phyloP scores from a whole-genome alignment of 2,113 vertebrate genomes.

The Isurus oxyrinchus region DNA sequence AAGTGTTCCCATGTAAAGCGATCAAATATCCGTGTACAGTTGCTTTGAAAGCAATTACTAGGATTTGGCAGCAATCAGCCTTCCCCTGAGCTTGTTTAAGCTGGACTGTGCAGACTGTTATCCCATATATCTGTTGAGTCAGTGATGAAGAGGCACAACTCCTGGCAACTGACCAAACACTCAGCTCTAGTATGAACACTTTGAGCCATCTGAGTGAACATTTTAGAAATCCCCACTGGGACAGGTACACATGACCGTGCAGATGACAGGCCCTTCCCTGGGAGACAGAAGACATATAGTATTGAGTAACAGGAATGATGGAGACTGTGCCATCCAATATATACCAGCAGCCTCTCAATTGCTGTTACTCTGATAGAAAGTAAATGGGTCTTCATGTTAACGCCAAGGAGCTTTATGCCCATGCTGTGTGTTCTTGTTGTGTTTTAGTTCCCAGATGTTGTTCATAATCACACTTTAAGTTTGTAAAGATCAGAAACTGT shows the following conservation, averaged over 20 bases:
- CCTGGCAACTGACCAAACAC: constrained; percentile 55
- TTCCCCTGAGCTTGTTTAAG: constrained; percentile 50
- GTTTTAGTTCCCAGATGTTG: too few relatives aligned
- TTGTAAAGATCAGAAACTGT: too few relatives aligned
- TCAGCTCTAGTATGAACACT: constrained; percentile 55
- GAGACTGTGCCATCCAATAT: constrained; percentile 45
- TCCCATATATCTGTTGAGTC: constrained; percentile 60
- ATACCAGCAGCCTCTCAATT: constrained; percentile 55
- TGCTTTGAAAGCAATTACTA: constrained; percentile 11
- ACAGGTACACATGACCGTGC: constrained; percentile 46
- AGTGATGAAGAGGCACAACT: constrained; percentile 54
- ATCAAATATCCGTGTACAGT: background rate
- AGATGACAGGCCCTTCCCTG: constrained; percentile 46
- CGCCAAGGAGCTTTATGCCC: background rate
- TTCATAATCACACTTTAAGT: too few relatives aligned
- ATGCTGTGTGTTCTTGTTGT: too few relatives aligned
- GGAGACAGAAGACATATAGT: constrained; percentile 47
- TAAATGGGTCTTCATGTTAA: background rate
- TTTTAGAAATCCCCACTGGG: constrained; percentile 55
- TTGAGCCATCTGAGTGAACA: constrained; percentile 59
- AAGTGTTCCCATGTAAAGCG: background rate
- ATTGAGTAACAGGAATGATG: constrained; percentile 51
- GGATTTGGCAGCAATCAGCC: constrained; percentile 38
- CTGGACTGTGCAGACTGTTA: constrained; percentile 46
- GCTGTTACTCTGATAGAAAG: constrained; percentile 50